Base-by-base conservation (phyloP, 1,140 invertebrate genomes). In the Papilio xuthus region DNA sequence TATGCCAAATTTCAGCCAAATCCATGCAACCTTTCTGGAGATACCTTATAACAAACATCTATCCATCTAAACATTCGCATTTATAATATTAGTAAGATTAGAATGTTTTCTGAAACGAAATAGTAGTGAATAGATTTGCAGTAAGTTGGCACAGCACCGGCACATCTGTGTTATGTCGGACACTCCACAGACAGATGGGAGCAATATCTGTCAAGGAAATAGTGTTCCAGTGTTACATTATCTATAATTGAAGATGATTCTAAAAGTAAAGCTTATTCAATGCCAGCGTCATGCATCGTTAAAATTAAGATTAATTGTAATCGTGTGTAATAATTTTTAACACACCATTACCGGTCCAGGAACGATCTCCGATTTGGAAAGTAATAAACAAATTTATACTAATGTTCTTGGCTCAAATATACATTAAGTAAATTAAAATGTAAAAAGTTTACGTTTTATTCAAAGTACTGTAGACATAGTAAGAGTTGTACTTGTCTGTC, bases 171-270 rank as follows among this genome's bases (percentile, higher is more conserved):
- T 76, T 63, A 63, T 63, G 56, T 76, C 74, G 32, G 73, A 37
- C 50, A n/a, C 4, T 20, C 56, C 42, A 63, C 37, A 76, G 74
- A 76, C 74, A 76, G 74, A 76, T 76, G 74, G 41, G 56, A 60
- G 73, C 28, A 76, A 76, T 76, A 76, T 76, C 74, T 76, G 53
- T 76, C 74, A 76, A 63, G 74, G 56, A 42, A 73, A 76, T 76
- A 60, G 74, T 76, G 37, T 60, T 76, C 60, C 74, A 42, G 50
- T 37, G 73, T 75, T 75, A 63, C 53, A 18, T n/a, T 60, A 76
- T 76, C 74, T 76, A 76, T 74, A 44, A 47, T 74, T 74, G 72
- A 50, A 74, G 72, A 50, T 63, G 42, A 76, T 76, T 76, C 50
- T 63, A 76, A 76, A 76, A 41, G 74, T 76, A 41, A 76, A 76